Percentiles rank a stretch among this genome's conserved stretches.
phyloP scores from a whole-genome alignment of 1,140 invertebrate genomes.

The Pseudobourletiella spinata region DNA sequence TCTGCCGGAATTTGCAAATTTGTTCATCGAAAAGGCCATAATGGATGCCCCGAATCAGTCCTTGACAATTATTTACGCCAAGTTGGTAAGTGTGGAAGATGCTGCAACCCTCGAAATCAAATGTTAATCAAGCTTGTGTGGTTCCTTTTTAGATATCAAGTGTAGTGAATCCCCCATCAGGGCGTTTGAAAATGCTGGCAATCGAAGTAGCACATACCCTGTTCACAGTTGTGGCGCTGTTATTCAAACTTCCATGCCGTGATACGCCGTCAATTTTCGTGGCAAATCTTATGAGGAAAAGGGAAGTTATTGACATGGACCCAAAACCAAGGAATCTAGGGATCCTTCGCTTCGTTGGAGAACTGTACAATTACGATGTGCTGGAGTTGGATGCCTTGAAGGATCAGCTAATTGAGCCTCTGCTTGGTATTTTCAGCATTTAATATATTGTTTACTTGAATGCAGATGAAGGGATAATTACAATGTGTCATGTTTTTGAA shows the following conservation, averaged over 20 bases:
- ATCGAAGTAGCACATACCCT: too few relatives aligned
- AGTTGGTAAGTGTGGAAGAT: background rate
- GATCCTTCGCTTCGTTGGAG: background rate
- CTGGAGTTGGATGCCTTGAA: background rate
- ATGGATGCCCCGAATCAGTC: background rate
- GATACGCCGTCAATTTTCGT: too few relatives aligned
- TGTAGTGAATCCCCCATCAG: too few relatives aligned
- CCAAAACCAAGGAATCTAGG: background rate
- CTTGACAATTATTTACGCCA: background rate
- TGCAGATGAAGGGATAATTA: background rate
- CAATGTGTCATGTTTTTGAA: background rate
- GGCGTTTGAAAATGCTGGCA: too few relatives aligned
- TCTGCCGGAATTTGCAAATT: background rate
- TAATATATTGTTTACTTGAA: background rate
- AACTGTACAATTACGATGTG: background rate
- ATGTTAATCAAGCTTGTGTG: too few relatives aligned
- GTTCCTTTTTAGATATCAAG: too few relatives aligned
- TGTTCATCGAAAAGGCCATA: background rate
- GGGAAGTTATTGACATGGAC: background rate
- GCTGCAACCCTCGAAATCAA: background rate
- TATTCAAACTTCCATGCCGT: too few relatives aligned
- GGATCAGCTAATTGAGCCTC: background rate
- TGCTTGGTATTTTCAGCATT: background rate
- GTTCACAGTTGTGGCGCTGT: too few relatives aligned
- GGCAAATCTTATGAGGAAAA: background rate